Conservation (phyloP, 2,797 vertebrate genomes). For the Stomatorhinus walkeri region DNA sequence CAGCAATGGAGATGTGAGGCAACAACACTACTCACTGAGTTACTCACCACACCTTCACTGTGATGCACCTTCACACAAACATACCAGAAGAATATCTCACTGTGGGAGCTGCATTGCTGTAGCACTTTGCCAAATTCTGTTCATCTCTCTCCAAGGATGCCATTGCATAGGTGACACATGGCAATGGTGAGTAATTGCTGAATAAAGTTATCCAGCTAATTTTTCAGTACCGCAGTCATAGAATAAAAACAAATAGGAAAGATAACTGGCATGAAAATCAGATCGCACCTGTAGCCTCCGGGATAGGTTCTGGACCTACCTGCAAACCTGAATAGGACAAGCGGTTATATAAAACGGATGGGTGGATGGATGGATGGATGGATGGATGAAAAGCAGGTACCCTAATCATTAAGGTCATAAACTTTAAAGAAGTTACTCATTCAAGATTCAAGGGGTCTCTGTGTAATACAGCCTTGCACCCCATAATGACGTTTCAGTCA, state of each 20-base stretch:
- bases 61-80: neutral
- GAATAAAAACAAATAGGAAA: neutral
- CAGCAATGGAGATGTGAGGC: neutral
- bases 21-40: neutral
- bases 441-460: neutral
- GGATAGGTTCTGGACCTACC: neutral
- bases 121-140: neutral
- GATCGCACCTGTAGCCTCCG: neutral
- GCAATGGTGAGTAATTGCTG: neutral
- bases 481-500: neutral
- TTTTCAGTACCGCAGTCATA: neutral
- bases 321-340: neutral
- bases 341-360: neutral
- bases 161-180: neutral
- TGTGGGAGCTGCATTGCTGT: neutral
- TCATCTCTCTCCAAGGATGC: neutral
- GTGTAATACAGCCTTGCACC: neutral
- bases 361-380: neutral
- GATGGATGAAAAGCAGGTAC: neutral
- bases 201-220: neutral
- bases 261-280: neutral
- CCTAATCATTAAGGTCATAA: neutral
- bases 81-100: neutral
- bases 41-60: neutral
- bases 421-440: neutral